Evolutionary conservation across 2,888 invertebrate genomes (phyloP).

Genomic region (Spodoptera picta): DNA sequence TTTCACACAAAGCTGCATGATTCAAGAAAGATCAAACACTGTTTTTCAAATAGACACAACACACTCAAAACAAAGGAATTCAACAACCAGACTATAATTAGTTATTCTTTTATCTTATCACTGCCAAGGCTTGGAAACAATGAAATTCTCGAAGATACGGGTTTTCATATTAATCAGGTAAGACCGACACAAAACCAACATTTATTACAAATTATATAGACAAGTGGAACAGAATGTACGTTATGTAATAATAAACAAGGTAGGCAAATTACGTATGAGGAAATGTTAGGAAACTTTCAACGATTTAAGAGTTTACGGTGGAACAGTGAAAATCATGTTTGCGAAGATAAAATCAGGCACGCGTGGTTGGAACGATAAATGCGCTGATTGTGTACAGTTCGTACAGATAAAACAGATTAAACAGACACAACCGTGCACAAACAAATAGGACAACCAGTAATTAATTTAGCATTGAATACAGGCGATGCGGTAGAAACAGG

Average conservation of each 20-base stretch:
- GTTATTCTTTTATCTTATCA: conserved; percentile 75
- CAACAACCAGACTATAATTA: conserved; percentile 52
- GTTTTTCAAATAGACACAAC: conserved; percentile 29
- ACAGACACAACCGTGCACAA: neutral
- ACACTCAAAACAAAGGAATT: conserved; percentile 47
- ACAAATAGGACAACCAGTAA: conserved; percentile 13
- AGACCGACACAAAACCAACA: conserved; percentile 23
- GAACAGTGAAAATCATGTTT: conserved; percentile 60
- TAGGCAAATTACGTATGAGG: conserved; percentile 37
- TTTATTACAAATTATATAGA: conserved; percentile 22
- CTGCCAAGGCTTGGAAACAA: conserved; percentile 72
- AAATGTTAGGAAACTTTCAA: conserved; percentile 39
- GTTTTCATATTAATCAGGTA: conserved; percentile 63
- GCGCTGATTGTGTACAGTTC: conserved; percentile 62
- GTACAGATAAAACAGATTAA: conserved; percentile 34
- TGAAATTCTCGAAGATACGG: conserved; percentile 67
- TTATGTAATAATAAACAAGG: conserved; percentile 39
- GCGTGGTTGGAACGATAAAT: conserved; percentile 60
- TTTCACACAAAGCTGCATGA: neutral
- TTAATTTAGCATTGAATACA: conserved; percentile 29
- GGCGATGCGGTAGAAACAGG: conserved; percentile 23
- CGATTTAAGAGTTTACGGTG: conserved; percentile 51
- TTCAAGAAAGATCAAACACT: neutral
- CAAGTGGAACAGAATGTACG: conserved; percentile 26
- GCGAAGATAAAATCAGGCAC: conserved; percentile 60